Evolutionary conservation across 2,888 invertebrate species (phyloP).

Genomic region (Dioctria rufipes): DNA sequence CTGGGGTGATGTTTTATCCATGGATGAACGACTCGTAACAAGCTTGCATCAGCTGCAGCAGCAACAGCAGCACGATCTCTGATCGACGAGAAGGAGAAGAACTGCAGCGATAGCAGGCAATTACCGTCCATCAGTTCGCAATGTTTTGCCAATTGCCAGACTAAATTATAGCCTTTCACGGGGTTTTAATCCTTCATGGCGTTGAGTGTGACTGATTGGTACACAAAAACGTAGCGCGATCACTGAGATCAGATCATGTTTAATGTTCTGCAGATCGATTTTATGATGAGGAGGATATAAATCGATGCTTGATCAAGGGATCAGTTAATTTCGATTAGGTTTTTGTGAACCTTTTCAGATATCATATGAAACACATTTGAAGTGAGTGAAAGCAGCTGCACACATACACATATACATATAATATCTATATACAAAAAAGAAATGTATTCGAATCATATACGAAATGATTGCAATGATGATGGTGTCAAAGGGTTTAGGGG

Average conservation of each 20-base stretch:
- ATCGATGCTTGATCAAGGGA: conserved; percentile 19
- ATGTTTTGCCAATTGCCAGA: conserved; percentile 36
- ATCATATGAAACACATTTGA: neutral
- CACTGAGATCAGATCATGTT: neutral
- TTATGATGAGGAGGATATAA: conserved; percentile 1
- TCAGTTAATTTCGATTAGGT: conserved; percentile 19
- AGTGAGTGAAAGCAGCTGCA: conserved; percentile 32
- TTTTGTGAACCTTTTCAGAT: conserved; percentile 4
- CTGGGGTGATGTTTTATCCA: too few relatives aligned
- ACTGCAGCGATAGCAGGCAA: conserved; percentile 39
- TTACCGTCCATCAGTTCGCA: conserved; percentile 39
- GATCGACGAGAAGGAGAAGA: conserved; percentile 5
- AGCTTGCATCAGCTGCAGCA: neutral
- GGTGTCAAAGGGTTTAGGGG: conserved; percentile 33
- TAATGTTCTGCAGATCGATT: conserved; percentile 12
- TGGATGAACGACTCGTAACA: neutral
- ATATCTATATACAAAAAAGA: neutral
- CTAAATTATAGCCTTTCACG: conserved; percentile 5
- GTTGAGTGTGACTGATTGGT: conserved; percentile 37
- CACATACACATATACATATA: neutral
- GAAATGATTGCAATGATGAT: conserved; percentile 11
- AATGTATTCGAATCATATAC: neutral
- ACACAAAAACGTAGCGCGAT: neutral
- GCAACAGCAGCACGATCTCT: neutral
- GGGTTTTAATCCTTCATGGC: conserved; percentile 23